These are phyloP conservation scores for Leptopilina drosophilae DNA, from an alignment of 2,888 invertebrate genomes.

Conservation along the genomic window DNA sequence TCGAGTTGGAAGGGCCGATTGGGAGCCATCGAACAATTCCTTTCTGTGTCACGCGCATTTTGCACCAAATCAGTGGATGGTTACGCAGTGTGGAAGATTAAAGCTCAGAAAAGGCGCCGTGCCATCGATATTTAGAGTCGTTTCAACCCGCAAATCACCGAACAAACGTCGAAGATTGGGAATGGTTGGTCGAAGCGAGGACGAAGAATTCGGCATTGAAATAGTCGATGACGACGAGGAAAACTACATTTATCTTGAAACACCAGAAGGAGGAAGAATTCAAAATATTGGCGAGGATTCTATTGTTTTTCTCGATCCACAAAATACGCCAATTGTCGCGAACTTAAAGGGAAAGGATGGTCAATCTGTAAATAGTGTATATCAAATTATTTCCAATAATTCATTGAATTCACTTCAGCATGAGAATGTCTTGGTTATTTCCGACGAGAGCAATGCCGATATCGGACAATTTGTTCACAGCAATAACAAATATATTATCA, in stretches of 20 bases:
- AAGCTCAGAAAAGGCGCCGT: conserved; percentile 71
- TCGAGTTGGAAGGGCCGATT: conserved; percentile 71
- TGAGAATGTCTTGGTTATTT: conserved; percentile 58
- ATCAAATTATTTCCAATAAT: conserved; percentile 42
- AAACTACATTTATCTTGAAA: conserved; percentile 9
- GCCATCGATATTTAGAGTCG: conserved; percentile 71
- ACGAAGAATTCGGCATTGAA: conserved; percentile 58
- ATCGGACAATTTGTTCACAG: conserved; percentile 56
- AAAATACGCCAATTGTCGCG: conserved; percentile 5
- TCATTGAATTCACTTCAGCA: conserved; percentile 52
- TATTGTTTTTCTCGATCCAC: conserved; percentile 24
- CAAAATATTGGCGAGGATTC: conserved; percentile 45
- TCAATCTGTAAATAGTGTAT: conserved; percentile 10
- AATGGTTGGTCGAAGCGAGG: conserved; percentile 48
- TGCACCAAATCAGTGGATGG: conserved; percentile 68
- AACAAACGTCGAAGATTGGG: conserved; percentile 65
- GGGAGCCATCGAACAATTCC: conserved; percentile 74
- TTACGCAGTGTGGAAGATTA: conserved; percentile 65
- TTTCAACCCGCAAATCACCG: conserved; percentile 70
- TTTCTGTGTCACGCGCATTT: conserved; percentile 74
- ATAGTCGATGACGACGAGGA: conserved; percentile 59
- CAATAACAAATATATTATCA: conserved; percentile 48
- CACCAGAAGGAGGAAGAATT: conserved; percentile 51
- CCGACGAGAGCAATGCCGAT: conserved; percentile 58
- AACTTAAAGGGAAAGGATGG: conserved; percentile 23